phyloP scores from a whole-genome alignment of 1,140 invertebrate genomes.

The Micrasema longulum region DNA sequence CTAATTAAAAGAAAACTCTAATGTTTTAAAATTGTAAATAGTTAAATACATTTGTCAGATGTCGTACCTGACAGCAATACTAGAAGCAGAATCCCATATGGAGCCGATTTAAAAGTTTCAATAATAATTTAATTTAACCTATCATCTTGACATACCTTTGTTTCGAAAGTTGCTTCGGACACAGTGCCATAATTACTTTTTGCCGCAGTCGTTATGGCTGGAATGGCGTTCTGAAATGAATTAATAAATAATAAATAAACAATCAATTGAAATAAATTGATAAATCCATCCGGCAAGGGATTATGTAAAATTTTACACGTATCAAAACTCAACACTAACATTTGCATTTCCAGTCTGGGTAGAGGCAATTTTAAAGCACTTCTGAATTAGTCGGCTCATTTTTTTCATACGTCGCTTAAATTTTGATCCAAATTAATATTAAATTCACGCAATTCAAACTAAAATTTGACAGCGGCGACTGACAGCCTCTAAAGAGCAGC shows the following conservation, averaged over 20 bases:
- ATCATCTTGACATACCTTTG: constrained; percentile 68
- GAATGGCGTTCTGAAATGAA: constrained; percentile 60
- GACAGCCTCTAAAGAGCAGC: constrained; percentile 42
- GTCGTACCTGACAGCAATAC: no score
- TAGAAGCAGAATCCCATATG: background rate
- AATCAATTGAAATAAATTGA: constrained; percentile 4
- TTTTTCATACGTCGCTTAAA: constrained; percentile 31
- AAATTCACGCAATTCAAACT: constrained; percentile 9
- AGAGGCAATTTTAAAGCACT: constrained; percentile 32
- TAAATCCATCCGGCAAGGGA: constrained; percentile 10
- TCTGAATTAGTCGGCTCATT: constrained; percentile 44
- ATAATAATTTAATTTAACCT: background rate
- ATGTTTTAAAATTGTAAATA: background rate
- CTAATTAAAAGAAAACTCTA: constrained; percentile 18
- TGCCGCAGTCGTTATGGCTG: constrained; percentile 58
- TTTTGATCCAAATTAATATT: background rate
- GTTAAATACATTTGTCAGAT: background rate
- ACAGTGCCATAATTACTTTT: constrained; percentile 73
- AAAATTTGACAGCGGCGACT: constrained; percentile 40
- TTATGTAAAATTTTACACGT: constrained; percentile 36
- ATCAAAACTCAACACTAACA: constrained; percentile 24
- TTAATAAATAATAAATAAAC: background rate
- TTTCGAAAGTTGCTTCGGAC: constrained; percentile 79
- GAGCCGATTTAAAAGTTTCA: background rate
- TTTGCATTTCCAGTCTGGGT: constrained; percentile 13